Evolutionary conservation across 2,888 invertebrate genomes (phyloP), one percentile per base, ranked within the genome.

Genomic region (Pseudococcus viburni): DNA sequence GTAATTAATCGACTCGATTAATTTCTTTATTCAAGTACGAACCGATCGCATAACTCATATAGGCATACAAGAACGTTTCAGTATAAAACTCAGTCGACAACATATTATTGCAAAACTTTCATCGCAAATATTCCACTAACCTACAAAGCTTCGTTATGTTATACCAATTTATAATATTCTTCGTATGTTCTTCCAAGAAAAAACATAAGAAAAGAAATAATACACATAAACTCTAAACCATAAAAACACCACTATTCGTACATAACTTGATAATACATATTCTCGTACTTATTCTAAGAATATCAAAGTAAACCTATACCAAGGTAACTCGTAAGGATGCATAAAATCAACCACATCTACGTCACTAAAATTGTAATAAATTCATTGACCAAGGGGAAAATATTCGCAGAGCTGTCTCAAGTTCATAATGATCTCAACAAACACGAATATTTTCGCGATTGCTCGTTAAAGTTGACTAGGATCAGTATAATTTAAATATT

Each of bases 91-190:
- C 59, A 4, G n/a, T 8, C 64, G 22, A 64, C 64, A 77, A 77
- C 39, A 77, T 17, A 39, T 1, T 77, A 77, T 77, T 77, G 77
- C 77, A 39, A 77, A 77, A 77, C 77, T 77, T 77, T 77, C 77
- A 77, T 77, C 19, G 77, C 77, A 77, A 77, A 33, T 77, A 77
- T 77, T 33, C 77, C n/a, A 39, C 77, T 77, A 77, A 77, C 77
- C 77, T 77, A 77, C 12, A 11, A 77, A 77, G 17, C 22, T 0
- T 11, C 11, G 22, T 64, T 59, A 33, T 33, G 9, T 22, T 19
- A 64, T 64, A 64, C 22, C 12, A 22, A 22, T 64, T 64, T 64
- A 64, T 22, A 64, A 64, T 64, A 55, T 64, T 64, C 64, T 64
- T 64, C 64, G 9, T 64, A 64, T 22, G 22, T 64, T 22, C 22